Evolutionary conservation across 2,797 vertebrate genomes (phyloP), one percentile per base, ranked within the genome.

Genomic region (Poliocrania exsul): DNA sequence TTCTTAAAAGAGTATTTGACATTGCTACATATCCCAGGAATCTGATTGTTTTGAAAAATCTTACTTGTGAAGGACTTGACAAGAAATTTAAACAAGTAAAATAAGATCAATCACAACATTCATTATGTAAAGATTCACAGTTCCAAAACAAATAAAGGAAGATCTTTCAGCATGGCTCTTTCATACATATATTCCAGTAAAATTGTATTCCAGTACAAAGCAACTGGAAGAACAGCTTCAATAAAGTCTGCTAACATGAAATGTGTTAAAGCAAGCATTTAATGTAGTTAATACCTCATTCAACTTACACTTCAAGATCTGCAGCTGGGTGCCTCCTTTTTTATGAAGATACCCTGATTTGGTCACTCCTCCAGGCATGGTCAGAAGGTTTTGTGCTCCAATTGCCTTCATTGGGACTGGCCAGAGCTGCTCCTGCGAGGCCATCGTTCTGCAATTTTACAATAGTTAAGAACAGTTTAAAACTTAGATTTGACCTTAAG

Each of bases 341-440:
- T 99, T 99, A 96, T 99, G 99, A 66, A 99, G 98, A 95, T 99
- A 99, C 6, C 99, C 99, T 2, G 99, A 96, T 5, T 97, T 98
- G 79, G 98, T 97, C 65, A 99, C 99, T 24, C 99, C 99, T 74
- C 99, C 99, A 1, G 99, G 99, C 99, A 99, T 99, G 25, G 99
- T 99, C 90, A 99, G 97, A 79, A 99, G 98, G 96, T 99, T 99
- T 98, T 99, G 99, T 75, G 99, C 99, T 72, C 99, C 99, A 19
- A 99, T 99, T 91, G 99, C 99, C 97, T 98, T 98, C 99, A 99
- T 99, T 21, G 99, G 99, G 84, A 98, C 94, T 1, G 99, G 99
- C 99, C 99, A 99, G 89, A 97, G 97, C 93, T 97, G 95, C 97
- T 99, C 98, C 84, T 98, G 96, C 3, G 97, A 97, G 17, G 98